A percentile compares a stretch with the other conserved stretches of the same genome.
Evolutionary conservation across 2,113 vertebrate genomes (phyloP).

Genomic region (Trematocara stigmaticum): DNA sequence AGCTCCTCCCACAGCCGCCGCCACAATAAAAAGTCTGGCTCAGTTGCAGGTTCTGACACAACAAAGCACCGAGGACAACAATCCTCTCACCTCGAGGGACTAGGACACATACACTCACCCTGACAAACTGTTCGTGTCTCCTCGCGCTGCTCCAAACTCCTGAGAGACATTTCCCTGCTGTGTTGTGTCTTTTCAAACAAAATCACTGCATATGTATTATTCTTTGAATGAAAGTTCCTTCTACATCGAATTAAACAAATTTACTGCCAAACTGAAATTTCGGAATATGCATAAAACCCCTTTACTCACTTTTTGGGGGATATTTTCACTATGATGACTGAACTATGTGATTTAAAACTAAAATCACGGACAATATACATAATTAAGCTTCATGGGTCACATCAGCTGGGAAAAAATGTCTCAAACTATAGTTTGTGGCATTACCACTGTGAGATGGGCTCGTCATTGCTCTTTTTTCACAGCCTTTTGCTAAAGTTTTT

Average conservation of each 20-base stretch:
- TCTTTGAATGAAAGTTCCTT: neutral
- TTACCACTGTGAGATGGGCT: fast-evolving
- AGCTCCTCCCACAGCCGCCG: constrained; percentile 37
- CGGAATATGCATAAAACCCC: neutral
- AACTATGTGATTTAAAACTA: neutral
- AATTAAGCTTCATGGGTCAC: neutral
- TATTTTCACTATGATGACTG: neutral
- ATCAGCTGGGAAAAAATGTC: fast-evolving
- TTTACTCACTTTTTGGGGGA: neutral
- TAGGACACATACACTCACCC: neutral
- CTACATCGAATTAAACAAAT: neutral
- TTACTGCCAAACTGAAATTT: neutral
- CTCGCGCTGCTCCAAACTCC: neutral
- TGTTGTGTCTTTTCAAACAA: neutral
- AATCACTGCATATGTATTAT: neutral
- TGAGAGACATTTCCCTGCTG: neutral
- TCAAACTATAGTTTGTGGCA: neutral
- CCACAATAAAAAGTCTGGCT: constrained; percentile 76
- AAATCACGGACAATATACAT: neutral
- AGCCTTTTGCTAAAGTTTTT: fast-evolving
- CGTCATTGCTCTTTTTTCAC: neutral
- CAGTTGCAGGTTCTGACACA: constrained; percentile 57
- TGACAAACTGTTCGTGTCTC: neutral
- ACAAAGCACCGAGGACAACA: constrained; percentile 62
- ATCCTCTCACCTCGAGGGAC: constrained; percentile 63